Conservation (phyloP, 1,140 invertebrate genomes). For the Solenopsis fugax region DNA sequence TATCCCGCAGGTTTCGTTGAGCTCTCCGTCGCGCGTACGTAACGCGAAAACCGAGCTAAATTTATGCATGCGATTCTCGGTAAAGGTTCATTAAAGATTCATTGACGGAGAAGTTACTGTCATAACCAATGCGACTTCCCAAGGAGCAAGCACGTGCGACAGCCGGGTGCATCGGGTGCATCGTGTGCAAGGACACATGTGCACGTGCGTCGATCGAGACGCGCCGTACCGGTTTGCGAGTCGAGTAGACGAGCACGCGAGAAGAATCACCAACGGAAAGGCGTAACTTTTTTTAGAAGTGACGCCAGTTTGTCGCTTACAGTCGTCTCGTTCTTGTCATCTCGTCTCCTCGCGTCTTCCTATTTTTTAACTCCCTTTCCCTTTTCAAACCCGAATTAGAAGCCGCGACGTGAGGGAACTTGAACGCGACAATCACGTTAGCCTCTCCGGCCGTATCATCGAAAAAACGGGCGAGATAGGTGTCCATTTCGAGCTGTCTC, state of each 20-base stretch:
- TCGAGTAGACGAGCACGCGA: conserved; percentile 33
- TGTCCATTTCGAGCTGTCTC: background rate
- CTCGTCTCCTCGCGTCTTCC: background rate
- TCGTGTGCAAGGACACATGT: conserved; percentile 1
- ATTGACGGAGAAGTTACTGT: conserved; percentile 16
- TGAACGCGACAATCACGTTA: conserved; percentile 15
- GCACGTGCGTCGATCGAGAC: background rate
- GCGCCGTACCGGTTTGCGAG: conserved; percentile 29
- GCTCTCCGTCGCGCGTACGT: background rate
- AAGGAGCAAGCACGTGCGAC: conserved; percentile 28
- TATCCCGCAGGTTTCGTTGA: background rate
- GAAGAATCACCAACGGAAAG: conserved; percentile 3
- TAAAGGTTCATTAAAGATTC: conserved; percentile 36
- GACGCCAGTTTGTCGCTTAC: conserved; percentile 23
- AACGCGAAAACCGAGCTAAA: background rate
- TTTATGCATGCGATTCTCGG: background rate
- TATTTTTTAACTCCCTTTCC: background rate
- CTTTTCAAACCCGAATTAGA: conserved; percentile 29
- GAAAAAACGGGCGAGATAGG: no score
- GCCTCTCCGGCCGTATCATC: background rate
- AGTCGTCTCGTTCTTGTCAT: conserved; percentile 2
- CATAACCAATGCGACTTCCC: conserved; percentile 6
- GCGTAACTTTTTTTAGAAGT: conserved; percentile 25
- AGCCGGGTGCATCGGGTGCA: background rate
- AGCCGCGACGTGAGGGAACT: background rate